Percentiles rank a stretch among this genome's conserved stretches.
These are phyloP conservation scores for Myotis yumanensis DNA, from an alignment of 2,113 vertebrate species.

Conservation along the genomic window DNA sequence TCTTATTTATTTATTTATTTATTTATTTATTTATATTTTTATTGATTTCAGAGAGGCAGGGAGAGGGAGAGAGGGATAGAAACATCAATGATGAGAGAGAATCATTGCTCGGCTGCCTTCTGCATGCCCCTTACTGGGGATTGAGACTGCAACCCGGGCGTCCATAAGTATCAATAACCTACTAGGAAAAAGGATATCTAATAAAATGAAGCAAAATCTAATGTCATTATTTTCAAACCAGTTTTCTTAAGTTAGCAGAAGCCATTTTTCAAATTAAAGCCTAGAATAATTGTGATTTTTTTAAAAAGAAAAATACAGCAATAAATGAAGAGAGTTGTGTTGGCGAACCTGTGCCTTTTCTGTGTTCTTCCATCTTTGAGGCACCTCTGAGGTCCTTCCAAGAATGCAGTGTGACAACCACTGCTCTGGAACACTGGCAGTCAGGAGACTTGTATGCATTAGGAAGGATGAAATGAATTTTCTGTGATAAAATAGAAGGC, in stretches of 20 bases:
- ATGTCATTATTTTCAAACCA: not conserved
- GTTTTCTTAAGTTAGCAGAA: slow-evolving; percentile 10
- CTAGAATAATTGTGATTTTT: not conserved
- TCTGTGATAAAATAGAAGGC: not conserved
- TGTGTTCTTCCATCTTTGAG: not conserved
- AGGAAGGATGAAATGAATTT: not conserved
- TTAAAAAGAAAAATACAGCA: not conserved
- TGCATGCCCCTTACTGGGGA: no score
- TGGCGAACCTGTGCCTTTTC: not conserved
- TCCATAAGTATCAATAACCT: not conserved
- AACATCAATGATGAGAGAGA: no score
- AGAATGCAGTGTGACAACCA: not conserved
- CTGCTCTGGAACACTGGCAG: not conserved
- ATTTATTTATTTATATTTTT: no score
- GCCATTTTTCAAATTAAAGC: not conserved
- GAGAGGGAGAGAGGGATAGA: no score
- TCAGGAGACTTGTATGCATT: not conserved
- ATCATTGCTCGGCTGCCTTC: no score
- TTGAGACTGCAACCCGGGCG: no score
- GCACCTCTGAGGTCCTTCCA: no score
- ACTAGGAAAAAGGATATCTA: not conserved
- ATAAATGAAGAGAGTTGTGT: not conserved
- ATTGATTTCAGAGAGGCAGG: no score
- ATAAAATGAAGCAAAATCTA: slow-evolving; percentile 10
- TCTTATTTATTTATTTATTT: no score